phyloP scores from a whole-genome alignment of 92 coral and sea anemone species.

The Metridium senile region DNA sequence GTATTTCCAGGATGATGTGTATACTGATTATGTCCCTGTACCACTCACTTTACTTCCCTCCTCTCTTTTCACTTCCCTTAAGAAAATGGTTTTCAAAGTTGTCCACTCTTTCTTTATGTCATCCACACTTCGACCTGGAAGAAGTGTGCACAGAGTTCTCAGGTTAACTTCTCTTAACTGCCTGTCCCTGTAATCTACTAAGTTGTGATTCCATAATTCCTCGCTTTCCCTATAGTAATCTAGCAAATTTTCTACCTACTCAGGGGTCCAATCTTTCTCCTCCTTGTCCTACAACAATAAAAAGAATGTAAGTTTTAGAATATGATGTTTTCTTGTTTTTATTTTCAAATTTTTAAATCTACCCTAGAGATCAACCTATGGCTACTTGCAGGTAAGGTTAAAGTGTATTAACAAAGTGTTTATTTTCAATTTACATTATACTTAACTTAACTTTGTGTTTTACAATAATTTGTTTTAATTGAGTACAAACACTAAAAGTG shows the following conservation, averaged over 20 bases:
- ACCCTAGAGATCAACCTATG: no score
- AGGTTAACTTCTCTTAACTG: conserved; percentile 35
- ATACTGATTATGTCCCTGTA: conserved; percentile 39
- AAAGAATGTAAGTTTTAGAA: no score
- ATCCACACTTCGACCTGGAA: conserved; percentile 37
- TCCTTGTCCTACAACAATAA: no score
- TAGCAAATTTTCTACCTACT: conserved; percentile 50
- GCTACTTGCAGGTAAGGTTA: no score
- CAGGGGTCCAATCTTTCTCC: conserved; percentile 10
- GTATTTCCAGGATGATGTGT: conserved; percentile 25
- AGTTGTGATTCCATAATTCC: conserved; percentile 59
- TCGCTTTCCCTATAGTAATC: conserved; percentile 46
- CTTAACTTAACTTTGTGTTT: no score
- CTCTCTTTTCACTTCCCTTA: conserved; percentile 31
- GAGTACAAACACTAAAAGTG: no score
- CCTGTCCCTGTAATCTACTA: conserved; percentile 43
- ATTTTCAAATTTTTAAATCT: no score
- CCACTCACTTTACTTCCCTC: conserved; percentile 52
- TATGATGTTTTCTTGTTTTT: no score
- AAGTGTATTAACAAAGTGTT: no score
- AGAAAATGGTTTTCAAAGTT: conserved; percentile 35
- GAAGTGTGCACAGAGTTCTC: conserved; percentile 18
- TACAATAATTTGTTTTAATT: no score
- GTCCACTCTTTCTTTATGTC: conserved; percentile 50
- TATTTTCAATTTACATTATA: no score